Evolutionary conservation across 2,888 invertebrate genomes (phyloP).

Genomic region (Allolobophora icterica): DNA sequence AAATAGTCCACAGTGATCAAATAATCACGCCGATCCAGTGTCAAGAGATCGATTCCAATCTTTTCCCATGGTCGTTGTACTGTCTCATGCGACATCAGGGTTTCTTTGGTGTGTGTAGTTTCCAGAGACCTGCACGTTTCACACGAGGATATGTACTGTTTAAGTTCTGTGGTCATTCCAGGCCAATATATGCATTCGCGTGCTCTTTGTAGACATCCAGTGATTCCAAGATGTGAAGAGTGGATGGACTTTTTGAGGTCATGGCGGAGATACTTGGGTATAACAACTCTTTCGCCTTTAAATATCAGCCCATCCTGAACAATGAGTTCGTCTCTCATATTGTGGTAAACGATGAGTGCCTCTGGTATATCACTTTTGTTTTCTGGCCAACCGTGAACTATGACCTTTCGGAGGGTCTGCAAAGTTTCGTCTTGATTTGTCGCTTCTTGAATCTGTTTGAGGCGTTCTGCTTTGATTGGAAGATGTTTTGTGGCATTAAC

Average conservation of each 20-base stretch:
- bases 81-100: neutral
- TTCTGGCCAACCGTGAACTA: neutral
- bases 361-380: neutral
- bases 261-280: neutral
- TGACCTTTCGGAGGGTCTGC: neutral
- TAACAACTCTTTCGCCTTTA: neutral
- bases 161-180: neutral
- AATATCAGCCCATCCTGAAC: neutral
- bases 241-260: neutral
- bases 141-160: neutral
- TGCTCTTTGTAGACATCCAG: neutral
- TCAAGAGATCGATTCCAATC: constrained; percentile 44
- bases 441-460: neutral
- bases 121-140: neutral
- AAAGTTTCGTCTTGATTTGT: neutral
- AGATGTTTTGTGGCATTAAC: neutral
- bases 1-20: constrained; percentile 48
- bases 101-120: neutral
- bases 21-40: constrained; percentile 39
- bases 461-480: neutral
- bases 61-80: constrained; percentile 42
- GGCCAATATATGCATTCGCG: neutral
- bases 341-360: neutral
- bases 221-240: neutral
- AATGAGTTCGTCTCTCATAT: neutral